Evolutionary conservation across 2,113 vertebrate genomes (phyloP), one percentile per base, ranked within the genome.

Genomic region (Poeciliopsis turrubarensis): DNA sequence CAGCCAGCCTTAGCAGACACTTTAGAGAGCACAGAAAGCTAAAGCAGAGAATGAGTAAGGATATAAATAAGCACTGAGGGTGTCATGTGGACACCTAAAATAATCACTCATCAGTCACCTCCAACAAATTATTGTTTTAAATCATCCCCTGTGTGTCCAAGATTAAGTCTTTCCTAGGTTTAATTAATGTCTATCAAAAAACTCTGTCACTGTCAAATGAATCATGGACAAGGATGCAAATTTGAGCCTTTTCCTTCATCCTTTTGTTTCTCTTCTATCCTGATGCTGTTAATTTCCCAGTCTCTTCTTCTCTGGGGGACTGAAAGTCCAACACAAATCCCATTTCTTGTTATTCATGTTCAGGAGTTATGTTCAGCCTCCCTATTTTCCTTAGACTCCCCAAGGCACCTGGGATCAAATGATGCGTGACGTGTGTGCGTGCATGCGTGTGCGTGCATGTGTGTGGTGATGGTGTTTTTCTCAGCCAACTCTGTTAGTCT

Each of bases 331-430:
- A 85, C 84, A 85, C 79, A 90, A 91, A 90, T 90, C 86, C 84
- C 74, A 85, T 87, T 87, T 88, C 76, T 91, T 89, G 77, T 87
- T 83, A 80, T 87, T 82, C 70, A 32, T 91, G 87, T 91, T 92
- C 63, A 78, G 84, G 82, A 92, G 92, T 93, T 90, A 90, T 85
- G 74, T 87, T 89, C 85, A 82, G 84, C 81, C 72, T 84, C 70
- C 86, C 83, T 66, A 85, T 91, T 90, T 84, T 79, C 75, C 72
- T 80, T 78, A 80, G 86, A 87, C 78, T 90, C 90, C 89, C 86
- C 51, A 54, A 73, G 83, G 91, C 88, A 91, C 89, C 87, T 89
- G 86, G 77, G 91, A 91, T 91, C 86, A 89, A 89, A 89, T 80
- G 79, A 84, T 83, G 77, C 79, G 77, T 75, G 75, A 54, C 60